These are phyloP conservation scores for Muscicapa adusta DNA, from an alignment of 2,113 vertebrate species.

Conservation along the genomic window DNA sequence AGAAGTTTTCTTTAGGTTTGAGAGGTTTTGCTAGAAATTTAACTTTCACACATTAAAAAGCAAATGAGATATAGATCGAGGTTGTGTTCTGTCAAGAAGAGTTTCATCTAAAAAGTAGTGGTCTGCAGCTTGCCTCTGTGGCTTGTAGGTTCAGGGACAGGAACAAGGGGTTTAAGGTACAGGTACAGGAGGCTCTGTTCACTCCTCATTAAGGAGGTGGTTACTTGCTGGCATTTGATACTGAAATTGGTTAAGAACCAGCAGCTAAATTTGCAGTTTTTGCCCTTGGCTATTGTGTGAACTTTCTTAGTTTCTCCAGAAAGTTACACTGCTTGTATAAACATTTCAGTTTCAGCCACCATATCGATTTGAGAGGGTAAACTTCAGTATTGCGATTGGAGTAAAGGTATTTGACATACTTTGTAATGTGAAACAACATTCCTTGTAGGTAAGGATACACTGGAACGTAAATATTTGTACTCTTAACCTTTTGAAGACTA, in stretches of 20 bases:
- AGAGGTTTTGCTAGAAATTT: neutral
- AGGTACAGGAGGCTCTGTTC: neutral
- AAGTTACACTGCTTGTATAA: conserved; percentile 31
- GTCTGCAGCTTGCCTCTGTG: neutral
- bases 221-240: neutral
- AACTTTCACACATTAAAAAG: neutral
- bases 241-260: neutral
- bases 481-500: conserved; percentile 39
- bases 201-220: neutral
- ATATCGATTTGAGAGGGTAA: neutral
- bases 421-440: conserved; percentile 44
- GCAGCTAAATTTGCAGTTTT: neutral
- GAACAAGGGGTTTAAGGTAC: neutral
- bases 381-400: neutral
- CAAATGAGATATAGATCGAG: neutral
- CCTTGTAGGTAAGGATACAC: conserved; percentile 42
- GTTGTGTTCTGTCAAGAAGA: neutral
- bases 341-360: conserved; percentile 18
- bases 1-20: neutral
- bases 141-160: neutral
- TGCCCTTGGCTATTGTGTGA: neutral
- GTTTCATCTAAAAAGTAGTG: neutral
- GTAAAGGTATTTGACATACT: conserved; percentile 43
- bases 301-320: conserved; percentile 20
- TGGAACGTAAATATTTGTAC: conserved; percentile 60